phyloP scores from a whole-genome alignment of 1,140 invertebrate species.

The Eurosta solidaginis region DNA sequence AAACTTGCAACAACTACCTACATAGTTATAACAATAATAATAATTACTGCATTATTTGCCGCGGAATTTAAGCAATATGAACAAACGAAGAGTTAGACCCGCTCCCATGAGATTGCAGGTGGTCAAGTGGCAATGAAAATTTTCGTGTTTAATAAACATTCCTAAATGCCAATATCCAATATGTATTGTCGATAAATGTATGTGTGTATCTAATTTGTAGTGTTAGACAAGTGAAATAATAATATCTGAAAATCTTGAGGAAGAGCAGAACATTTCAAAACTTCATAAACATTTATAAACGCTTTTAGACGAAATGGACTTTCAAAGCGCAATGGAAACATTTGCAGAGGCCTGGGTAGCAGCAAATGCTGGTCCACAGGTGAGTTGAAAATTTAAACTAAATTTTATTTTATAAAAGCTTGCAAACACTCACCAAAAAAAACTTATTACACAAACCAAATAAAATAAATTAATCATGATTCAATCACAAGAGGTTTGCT shows the following conservation, averaged over 20 bases:
- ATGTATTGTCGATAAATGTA: too few relatives aligned
- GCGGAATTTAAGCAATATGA: neutral
- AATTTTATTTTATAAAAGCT: neutral
- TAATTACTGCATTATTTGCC: neutral
- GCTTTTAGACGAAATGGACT: too few relatives aligned
- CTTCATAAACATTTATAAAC: too few relatives aligned
- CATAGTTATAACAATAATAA: neutral
- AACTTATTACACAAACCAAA: neutral
- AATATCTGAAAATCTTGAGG: neutral
- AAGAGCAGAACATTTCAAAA: neutral
- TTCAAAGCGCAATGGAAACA: slow-evolving; percentile 96
- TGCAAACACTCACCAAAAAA: neutral
- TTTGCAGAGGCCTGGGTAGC: slow-evolving; percentile 96
- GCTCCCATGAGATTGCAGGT: neutral
- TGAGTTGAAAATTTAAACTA: slow-evolving; percentile 40
- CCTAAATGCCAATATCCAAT: neutral
- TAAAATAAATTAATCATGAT: too few relatives aligned
- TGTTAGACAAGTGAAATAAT: neutral
- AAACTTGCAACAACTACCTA: neutral
- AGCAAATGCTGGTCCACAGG: slow-evolving; percentile 78
- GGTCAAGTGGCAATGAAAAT: slow-evolving; percentile 15
- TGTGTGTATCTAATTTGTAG: neutral
- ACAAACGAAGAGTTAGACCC: neutral
- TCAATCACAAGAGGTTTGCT: too few relatives aligned
- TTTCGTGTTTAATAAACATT: neutral